A percentile compares a stretch with the other conserved stretches of the same genome.
Conservation (phyloP, 2,888 invertebrate genomes). For the Nineta flava region DNA sequence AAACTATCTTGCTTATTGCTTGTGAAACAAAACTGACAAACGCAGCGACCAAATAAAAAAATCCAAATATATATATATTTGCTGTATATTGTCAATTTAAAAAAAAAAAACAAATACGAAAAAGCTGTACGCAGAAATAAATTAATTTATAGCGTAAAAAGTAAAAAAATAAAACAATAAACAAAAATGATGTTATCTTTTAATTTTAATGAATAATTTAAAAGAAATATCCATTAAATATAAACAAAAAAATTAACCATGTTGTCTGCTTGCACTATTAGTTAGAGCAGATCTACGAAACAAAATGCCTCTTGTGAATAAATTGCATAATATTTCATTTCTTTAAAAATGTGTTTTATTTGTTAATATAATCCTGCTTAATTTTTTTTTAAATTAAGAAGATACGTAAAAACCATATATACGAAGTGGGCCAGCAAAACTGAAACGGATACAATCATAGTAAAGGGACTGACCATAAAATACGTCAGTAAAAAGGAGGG, state of each 20-base stretch:
- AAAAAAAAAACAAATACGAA: background rate
- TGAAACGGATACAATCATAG: too few species aligned
- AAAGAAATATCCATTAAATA: background rate
- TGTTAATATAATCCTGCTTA: background rate
- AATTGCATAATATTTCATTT: constrained; percentile 18
- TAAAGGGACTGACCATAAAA: too few species aligned
- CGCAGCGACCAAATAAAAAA: background rate
- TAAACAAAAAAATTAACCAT: constrained; percentile 7
- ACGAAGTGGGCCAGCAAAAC: too few species aligned
- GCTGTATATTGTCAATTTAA: background rate
- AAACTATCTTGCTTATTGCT: background rate
- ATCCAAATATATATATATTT: background rate
- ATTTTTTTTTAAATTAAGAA: too few species aligned
- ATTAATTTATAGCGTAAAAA: background rate
- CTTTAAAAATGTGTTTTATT: constrained; percentile 10
- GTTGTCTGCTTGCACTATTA: constrained; percentile 9
- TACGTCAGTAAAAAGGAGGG: too few species aligned
- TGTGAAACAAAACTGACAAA: background rate
- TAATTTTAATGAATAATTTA: background rate
- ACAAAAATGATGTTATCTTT: background rate
- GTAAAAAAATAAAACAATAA: background rate
- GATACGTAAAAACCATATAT: too few species aligned
- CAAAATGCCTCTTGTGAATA: constrained; percentile 13
- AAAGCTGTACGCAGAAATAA: background rate
- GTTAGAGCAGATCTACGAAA: constrained; percentile 9